Percentiles rank a stretch among this genome's conserved stretches.
Conservation (phyloP, 2,113 vertebrate genomes). For the Mustela lutreola region DNA sequence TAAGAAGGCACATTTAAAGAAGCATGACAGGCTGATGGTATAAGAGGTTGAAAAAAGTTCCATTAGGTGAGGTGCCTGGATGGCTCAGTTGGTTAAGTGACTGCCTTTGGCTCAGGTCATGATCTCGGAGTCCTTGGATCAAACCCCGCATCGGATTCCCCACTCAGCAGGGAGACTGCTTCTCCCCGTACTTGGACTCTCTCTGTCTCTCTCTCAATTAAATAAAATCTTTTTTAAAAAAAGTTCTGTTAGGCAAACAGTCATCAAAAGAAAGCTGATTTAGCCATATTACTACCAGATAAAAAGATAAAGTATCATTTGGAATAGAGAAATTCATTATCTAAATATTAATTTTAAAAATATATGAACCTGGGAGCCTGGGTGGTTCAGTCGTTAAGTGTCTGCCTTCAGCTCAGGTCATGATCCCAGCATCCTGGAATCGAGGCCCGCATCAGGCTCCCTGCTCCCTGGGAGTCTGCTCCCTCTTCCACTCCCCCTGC, state of each 20-base stretch:
- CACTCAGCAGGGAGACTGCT: neutral
- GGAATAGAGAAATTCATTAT: neutral
- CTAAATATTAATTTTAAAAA: neutral
- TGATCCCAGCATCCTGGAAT: too few relatives aligned
- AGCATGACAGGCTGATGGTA: neutral
- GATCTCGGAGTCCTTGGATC: neutral
- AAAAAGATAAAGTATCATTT: neutral
- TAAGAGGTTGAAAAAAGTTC: neutral
- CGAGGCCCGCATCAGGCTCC: too few relatives aligned
- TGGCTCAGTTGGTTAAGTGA: neutral
- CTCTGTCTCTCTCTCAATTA: neutral
- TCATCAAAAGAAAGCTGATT: neutral
- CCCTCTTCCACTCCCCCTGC: too few relatives aligned
- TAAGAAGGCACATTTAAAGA: neutral
- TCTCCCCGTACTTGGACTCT: neutral
- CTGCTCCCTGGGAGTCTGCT: too few relatives aligned
- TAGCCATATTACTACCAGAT: neutral
- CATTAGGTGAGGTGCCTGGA: neutral
- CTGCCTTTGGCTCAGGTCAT: neutral
- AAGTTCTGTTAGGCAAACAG: neutral
- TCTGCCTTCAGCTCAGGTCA: too few relatives aligned
- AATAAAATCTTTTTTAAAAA: neutral
- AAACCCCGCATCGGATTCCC: fast-evolving
- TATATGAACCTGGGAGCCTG: neutral
- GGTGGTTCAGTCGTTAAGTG: too few relatives aligned